phyloP scores from a whole-genome alignment of 2,113 vertebrate genomes.

The Microtus ochrogaster region DNA sequence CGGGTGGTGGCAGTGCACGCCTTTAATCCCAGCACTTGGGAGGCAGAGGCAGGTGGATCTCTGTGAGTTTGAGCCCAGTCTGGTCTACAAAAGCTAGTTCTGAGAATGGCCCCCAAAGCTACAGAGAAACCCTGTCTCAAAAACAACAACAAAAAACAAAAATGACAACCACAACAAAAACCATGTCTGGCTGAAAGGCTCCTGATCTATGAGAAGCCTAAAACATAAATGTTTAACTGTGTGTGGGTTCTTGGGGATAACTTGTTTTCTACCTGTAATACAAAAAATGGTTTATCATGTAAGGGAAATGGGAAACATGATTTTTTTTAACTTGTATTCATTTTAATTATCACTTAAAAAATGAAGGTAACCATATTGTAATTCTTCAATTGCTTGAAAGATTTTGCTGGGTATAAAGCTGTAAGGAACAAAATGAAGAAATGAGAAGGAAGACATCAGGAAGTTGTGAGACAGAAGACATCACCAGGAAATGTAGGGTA shows the following conservation, averaged over 20 bases:
- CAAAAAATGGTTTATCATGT: background rate
- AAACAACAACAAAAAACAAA: too few species aligned
- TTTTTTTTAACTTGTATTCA: background rate
- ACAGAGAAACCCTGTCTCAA: too few species aligned
- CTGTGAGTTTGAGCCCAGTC: too few species aligned
- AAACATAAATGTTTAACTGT: background rate
- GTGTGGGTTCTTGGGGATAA: background rate
- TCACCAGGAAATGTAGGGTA: too few species aligned
- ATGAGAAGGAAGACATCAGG: background rate
- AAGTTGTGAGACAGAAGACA: too few species aligned
- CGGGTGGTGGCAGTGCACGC: accelerated
- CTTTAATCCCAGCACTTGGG: too few species aligned
- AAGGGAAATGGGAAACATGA: background rate
- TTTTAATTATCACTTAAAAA: background rate
- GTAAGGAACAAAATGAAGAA: background rate
- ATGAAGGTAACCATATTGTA: background rate
- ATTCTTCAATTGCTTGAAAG: background rate
- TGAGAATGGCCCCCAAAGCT: too few species aligned
- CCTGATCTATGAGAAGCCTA: background rate
- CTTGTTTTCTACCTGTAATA: background rate
- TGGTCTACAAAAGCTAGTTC: too few species aligned
- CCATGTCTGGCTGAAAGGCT: background rate
- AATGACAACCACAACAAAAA: too few species aligned
- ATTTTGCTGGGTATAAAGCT: background rate
- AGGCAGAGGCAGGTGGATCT: too few species aligned